Evolutionary conservation across 2,888 invertebrate species (phyloP), one percentile per base, ranked within the genome.

Genomic region (Philereme vetulata): DNA sequence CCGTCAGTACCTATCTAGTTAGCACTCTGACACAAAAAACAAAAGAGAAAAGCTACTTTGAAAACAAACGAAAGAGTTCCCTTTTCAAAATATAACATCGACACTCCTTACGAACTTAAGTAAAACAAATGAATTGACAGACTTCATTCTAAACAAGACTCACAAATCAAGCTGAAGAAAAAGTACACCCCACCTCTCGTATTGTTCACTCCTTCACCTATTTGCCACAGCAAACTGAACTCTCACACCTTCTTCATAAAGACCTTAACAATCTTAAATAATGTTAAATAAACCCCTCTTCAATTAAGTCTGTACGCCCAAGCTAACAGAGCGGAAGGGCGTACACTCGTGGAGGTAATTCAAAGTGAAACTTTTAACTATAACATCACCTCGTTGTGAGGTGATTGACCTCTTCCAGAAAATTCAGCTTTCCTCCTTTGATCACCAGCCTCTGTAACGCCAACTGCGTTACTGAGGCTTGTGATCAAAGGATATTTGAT

Each of bases 281-380:
- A n/a, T n/a, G n/a, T n/a, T n/a, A n/a, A n/a, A n/a, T n/a, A n/a
- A 21, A 9, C 33, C 7, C 7, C 32, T 52, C 42, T 57, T 57
- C 57, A 62, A 62, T 62, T 62, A 62, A 62, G 53, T 46, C 47
- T 57, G 49, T 50, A 54, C 36, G 53, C 57, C 32, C 43, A 40
- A 61, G 49, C 36, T 45, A 40, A 56, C 56, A 51, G 43, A 50
- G 61, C 61, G 61, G 56, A 61, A 56, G 61, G 49, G 51, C 35
- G 57, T 62, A 62, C 57, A 54, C 38, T 50, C 50, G 47, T 11
- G 8, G 43, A 54, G 53, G 47, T 53, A 53, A 57, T 11, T 47
- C 36, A 43, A 50, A 61, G 46, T 5, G 40, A 43, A 56, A 46
- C 36, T 62, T 57, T 55, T 57, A 52, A 56, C n/a, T 50, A 35